Conservation (phyloP, 2,113 vertebrate genomes). For the zebrafish (Danio rerio) region DNA sequence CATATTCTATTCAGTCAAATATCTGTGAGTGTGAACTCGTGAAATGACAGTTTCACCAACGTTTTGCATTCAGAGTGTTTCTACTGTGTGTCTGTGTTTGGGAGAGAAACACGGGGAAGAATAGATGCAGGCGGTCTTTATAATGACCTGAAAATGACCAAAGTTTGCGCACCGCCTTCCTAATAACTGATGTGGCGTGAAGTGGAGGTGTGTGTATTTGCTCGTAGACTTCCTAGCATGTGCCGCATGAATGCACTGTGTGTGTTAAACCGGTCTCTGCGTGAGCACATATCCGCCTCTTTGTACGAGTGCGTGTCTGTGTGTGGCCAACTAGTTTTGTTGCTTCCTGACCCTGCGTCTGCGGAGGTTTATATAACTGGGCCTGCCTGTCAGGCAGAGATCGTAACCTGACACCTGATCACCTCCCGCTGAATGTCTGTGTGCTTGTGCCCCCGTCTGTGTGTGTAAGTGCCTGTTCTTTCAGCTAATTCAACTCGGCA, state of each 20-base stretch:
- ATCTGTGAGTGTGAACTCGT: too few relatives aligned
- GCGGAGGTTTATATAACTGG: slow-evolving; percentile 70
- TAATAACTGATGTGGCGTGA: slow-evolving; percentile 21
- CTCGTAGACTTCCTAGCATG: background rate
- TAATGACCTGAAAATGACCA: slow-evolving; percentile 55
- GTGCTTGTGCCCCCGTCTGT: slow-evolving; percentile 38
- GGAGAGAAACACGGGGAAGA: background rate
- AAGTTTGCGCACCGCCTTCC: slow-evolving; percentile 42
- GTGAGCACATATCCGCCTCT: slow-evolving; percentile 9
- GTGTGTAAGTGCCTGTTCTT: background rate
- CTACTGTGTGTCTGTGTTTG: too few relatives aligned
- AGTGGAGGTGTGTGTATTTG: slow-evolving; percentile 9
- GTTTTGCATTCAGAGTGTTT: too few relatives aligned
- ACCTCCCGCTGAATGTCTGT: slow-evolving; percentile 30
- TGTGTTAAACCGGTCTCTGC: slow-evolving; percentile 30
- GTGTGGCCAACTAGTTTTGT: slow-evolving; percentile 61
- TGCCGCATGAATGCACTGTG: slow-evolving; percentile 16
- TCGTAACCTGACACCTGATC: slow-evolving; percentile 72
- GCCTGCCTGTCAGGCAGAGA: slow-evolving; percentile 57
- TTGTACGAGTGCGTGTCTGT: slow-evolving; percentile 44
- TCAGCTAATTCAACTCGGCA: background rate
- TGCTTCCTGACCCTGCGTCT: slow-evolving; percentile 65
- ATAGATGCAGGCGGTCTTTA: slow-evolving; percentile 60
- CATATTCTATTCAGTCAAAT: too few relatives aligned
- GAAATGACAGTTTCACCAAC: too few relatives aligned